Percentiles rank a stretch among this genome's conserved stretches.
phyloP scores from a whole-genome alignment of 2,888 invertebrate species.

The Furcula furcula region DNA sequence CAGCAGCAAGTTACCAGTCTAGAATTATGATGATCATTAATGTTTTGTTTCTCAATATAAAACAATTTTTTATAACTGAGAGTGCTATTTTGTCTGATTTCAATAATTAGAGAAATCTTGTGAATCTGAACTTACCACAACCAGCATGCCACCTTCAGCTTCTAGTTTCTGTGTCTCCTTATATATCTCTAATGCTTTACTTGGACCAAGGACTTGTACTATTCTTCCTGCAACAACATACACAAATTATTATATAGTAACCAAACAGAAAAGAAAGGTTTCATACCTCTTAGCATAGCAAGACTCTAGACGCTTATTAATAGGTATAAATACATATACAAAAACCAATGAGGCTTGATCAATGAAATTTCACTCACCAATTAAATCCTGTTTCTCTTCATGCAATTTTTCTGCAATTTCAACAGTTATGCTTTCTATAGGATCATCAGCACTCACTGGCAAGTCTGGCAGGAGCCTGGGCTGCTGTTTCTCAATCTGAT shows the following conservation, averaged over 20 bases:
- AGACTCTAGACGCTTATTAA: too few species aligned
- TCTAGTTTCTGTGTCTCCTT: conserved; percentile 91
- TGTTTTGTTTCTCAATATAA: too few species aligned
- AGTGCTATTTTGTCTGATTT: too few species aligned
- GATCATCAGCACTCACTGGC: conserved; percentile 67
- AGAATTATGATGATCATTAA: too few species aligned
- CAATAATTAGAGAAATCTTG: too few species aligned
- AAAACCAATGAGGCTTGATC: too few species aligned
- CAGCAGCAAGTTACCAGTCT: too few species aligned
- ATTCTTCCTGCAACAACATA: conserved; percentile 81
- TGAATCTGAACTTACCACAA: conserved; percentile 82
- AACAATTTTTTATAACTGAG: too few species aligned
- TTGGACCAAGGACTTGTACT: conserved; percentile 86
- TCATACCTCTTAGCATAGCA: too few species aligned
- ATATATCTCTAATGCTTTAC: conserved; percentile 87
- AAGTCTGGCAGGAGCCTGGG: conserved; percentile 83
- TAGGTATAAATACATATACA: too few species aligned
- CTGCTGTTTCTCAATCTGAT: conserved; percentile 74
- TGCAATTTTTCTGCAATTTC: conserved; percentile 88
- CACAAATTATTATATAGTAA: background rate
- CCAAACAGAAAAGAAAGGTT: too few species aligned
- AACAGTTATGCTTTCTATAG: conserved; percentile 82
- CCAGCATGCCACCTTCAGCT: conserved; percentile 92
- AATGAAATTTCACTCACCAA: conserved; percentile 83
- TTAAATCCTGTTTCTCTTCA: conserved; percentile 87